Percentiles rank a stretch among this genome's conserved stretches.
Evolutionary conservation across 1,140 invertebrate species (phyloP).

Genomic region (Euwallacea similis): DNA sequence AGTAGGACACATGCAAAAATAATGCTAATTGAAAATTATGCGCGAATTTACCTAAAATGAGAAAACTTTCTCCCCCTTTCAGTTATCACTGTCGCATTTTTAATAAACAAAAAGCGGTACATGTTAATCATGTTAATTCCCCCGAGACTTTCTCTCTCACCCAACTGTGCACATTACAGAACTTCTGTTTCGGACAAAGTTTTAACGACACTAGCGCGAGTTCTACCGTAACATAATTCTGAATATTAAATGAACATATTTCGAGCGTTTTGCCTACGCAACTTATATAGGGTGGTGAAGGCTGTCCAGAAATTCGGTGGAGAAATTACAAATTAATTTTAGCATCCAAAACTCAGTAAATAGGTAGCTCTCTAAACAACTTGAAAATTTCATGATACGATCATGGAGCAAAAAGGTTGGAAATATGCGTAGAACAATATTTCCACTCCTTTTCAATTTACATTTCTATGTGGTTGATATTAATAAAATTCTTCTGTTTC

Average conservation of each 20-base stretch:
- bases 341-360: no score
- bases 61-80: constrained; percentile 26
- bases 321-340: no score
- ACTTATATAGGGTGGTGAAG: constrained; percentile 3
- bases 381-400: no score
- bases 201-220: constrained; percentile 27
- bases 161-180: constrained; percentile 26
- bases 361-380: no score
- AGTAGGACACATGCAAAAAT: neutral
- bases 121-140: constrained; percentile 30
- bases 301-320: no score
- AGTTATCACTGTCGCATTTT: constrained; percentile 28
- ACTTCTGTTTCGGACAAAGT: constrained; percentile 25
- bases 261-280: constrained; percentile 15
- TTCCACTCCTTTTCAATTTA: no score
- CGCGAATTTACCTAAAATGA: constrained; percentile 20
- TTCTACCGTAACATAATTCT: constrained; percentile 22
- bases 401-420: no score
- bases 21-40: constrained; percentile 16
- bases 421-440: no score
- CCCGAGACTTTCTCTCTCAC: constrained; percentile 16
- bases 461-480: no score
- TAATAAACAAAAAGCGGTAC: constrained; percentile 29
- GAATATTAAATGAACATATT: constrained; percentile 31
- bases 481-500: no score